Conservation (phyloP, 2,113 vertebrate genomes). For the Vireo altiloquus region DNA sequence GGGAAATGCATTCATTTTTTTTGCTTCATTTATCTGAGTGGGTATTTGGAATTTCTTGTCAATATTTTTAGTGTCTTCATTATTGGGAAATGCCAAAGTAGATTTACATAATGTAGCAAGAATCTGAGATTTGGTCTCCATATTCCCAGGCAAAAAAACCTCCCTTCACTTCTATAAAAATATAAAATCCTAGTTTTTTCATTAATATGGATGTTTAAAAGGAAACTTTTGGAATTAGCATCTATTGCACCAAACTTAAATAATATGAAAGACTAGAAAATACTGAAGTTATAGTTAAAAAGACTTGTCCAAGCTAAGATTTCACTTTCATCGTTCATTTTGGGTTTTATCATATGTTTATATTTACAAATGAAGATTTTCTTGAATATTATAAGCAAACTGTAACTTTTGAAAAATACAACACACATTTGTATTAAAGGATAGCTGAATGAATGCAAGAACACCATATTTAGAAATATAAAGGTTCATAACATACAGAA, state of each 20-base stretch:
- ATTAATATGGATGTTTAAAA: neutral
- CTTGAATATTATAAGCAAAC: neutral
- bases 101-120: neutral
- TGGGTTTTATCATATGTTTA: neutral
- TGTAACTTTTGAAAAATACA: neutral
- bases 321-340: neutral
- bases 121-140: neutral
- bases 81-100: neutral
- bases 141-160: neutral
- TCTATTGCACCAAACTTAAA: neutral
- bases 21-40: neutral
- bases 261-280: neutral
- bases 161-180: neutral
- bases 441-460: neutral
- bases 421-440: neutral
- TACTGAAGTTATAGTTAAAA: neutral
- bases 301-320: neutral
- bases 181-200: neutral
- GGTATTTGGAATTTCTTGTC: neutral
- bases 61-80: neutral
- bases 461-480: neutral
- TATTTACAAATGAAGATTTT: neutral
- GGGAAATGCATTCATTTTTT: neutral
- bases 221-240: neutral
- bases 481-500: neutral